Evolutionary conservation across 1,140 invertebrate genomes (phyloP), one percentile per base, ranked within the genome.

Genomic region (Caerostris darwini): DNA sequence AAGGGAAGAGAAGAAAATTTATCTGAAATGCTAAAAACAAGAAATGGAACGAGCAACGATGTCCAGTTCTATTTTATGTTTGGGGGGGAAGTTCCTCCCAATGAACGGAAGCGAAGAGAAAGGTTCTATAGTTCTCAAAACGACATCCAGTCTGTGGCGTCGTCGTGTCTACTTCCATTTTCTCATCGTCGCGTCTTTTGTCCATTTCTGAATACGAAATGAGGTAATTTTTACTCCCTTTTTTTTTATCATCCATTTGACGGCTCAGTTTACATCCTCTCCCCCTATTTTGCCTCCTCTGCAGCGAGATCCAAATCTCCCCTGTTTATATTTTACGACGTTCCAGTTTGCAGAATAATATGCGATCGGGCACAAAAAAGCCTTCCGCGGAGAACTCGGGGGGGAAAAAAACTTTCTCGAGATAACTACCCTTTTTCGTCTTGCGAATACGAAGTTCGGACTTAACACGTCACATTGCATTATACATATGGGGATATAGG

Each of bases 171-270:
- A n/a, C n/a, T 64, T 59, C 59, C 57, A 61, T 59, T 92, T 83
- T 92, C 58, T 92, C 58, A 58, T 54, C 58, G 81, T 56, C 67
- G 61, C 67, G 59, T 90, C 69, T 90, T 90, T 92, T 92, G 77
- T 92, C 77, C 71, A 67, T 92, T 92, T 92, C 90, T 85, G 90
- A 92, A 92, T 92, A 92, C 67, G 56, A 50, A 92, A 92, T 85
- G 90, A 92, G 90, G 58, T 67, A 50, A 50, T 82, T 54, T 64
- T 83, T 83, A 57, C n/a, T 83, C 82, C 82, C 82, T n/a, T 83
- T 56, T 83, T 58, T 83, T n/a, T 58, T 83, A n/a, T 10, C 53
- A 4, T 7, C 56, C 7, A 56, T 14, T 58, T 58, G 82, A 58
- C 82, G 82, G 53, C 82, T 56, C 56, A 56, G 81, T 56, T 83